These are phyloP conservation scores for Brachynemurus nebulosus DNA, from an alignment of 2,888 invertebrate species.

Conservation along the genomic window DNA sequence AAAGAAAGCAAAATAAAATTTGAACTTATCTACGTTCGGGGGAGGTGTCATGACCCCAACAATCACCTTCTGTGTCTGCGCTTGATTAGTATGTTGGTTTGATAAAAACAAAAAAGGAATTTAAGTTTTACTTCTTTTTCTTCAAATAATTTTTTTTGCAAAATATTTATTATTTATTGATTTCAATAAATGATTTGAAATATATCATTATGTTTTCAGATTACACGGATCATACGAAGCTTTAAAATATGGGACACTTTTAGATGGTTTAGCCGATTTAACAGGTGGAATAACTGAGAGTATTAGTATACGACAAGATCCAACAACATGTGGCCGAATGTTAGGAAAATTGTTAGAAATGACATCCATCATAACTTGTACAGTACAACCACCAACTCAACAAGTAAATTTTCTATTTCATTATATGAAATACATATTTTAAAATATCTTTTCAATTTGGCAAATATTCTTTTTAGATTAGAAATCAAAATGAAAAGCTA, in stretches of 20 bases:
- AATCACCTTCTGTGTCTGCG: too few relatives aligned
- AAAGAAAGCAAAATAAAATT: too few relatives aligned
- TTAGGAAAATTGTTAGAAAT: slow-evolving; percentile 59
- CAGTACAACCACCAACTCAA: slow-evolving; percentile 41
- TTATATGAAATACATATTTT: neutral
- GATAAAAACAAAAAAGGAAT: too few relatives aligned
- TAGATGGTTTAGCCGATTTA: slow-evolving; percentile 77
- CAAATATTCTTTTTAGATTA: slow-evolving; percentile 31
- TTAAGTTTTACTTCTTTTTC: too few relatives aligned
- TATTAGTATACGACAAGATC: slow-evolving; percentile 54
- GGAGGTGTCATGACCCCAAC: too few relatives aligned
- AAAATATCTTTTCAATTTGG: neutral
- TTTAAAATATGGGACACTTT: slow-evolving; percentile 75
- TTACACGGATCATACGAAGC: slow-evolving; percentile 89
- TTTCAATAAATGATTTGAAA: too few relatives aligned
- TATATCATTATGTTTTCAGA: slow-evolving; percentile 40
- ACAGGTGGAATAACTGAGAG: slow-evolving; percentile 83
- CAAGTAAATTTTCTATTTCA: slow-evolving; percentile 24
- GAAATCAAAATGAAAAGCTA: slow-evolving; percentile 46
- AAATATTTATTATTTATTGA: too few relatives aligned
- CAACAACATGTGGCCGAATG: slow-evolving; percentile 49
- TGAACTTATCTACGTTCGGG: too few relatives aligned
- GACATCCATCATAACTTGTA: slow-evolving; percentile 73
- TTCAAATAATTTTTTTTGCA: too few relatives aligned
- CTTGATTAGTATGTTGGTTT: too few relatives aligned